phyloP scores from a whole-genome alignment of 2,888 invertebrate genomes.

The Morinoia aosen region DNA sequence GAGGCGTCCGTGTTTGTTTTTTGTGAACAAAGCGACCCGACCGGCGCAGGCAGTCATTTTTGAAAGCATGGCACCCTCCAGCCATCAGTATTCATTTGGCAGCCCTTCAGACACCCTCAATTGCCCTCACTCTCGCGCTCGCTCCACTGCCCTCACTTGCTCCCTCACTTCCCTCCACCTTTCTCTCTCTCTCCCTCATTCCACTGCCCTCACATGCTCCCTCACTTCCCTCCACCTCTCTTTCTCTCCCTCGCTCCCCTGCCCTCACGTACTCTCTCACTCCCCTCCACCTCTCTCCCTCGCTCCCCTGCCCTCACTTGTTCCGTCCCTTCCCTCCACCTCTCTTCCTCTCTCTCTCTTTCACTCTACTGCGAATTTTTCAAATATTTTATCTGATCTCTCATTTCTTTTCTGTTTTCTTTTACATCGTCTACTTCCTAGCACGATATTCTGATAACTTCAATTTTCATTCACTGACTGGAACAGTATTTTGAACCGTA shows the following conservation, averaged over 20 bases:
- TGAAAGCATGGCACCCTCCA: background rate
- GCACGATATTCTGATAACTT: too few relatives aligned
- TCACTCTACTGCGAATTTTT: too few relatives aligned
- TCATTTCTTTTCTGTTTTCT: too few relatives aligned
- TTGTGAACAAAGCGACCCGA: background rate
- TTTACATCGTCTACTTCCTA: too few relatives aligned
- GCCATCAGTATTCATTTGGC: slow-evolving; percentile 37
- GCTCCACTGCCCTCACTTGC: slow-evolving; percentile 30
- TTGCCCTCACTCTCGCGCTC: slow-evolving; percentile 53
- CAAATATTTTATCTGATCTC: too few relatives aligned
- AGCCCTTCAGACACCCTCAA: slow-evolving; percentile 16
- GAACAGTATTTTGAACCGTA: too few relatives aligned
- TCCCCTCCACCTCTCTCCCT: too few relatives aligned
- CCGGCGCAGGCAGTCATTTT: background rate
- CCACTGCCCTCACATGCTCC: slow-evolving; percentile 6
- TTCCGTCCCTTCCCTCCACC: background rate
- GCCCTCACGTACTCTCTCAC: too few relatives aligned
- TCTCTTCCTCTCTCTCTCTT: background rate
- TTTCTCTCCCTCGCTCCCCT: background rate
- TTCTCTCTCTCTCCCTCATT: slow-evolving; percentile 61
- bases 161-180: slow-evolving; percentile 7
- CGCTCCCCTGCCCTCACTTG: too few relatives aligned
- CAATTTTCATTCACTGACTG: too few relatives aligned
- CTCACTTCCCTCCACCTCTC: background rate
- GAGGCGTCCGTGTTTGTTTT: background rate